Conservation (phyloP, 2,888 invertebrate genomes). For the Parnassius glacialis region DNA sequence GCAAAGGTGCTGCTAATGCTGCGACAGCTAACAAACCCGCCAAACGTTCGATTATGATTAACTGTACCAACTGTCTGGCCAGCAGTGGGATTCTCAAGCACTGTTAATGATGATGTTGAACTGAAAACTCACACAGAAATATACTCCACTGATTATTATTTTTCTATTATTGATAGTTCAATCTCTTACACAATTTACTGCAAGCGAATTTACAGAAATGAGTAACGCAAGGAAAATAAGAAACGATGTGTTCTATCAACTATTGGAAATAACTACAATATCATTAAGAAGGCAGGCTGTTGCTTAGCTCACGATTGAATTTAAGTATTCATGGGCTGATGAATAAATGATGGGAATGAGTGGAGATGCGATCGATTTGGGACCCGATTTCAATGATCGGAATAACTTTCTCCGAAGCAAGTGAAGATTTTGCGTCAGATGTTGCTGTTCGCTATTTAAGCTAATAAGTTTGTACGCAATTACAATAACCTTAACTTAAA, state of each 20-base stretch:
- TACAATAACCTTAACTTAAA: neutral
- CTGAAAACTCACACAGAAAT: no score
- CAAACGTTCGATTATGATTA: no score
- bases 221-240: neutral
- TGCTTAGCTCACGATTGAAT: constrained; percentile 60
- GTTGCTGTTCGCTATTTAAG: constrained; percentile 6
- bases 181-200: no score
- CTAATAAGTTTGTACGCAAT: constrained; percentile 15
- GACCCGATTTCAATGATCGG: constrained; percentile 60
- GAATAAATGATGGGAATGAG: constrained; percentile 67
- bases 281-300: constrained; percentile 56
- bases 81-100: no score
- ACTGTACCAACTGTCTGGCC: no score
- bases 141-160: no score
- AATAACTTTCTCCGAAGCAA: constrained; percentile 47
- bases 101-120: no score
- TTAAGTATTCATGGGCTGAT: constrained; percentile 71
- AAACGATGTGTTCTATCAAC: constrained; percentile 23
- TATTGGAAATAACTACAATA: constrained; percentile 53
- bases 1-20: no score
- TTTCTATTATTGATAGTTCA: no score
- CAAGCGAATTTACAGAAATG: no score
- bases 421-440: constrained; percentile 4
- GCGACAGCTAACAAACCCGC: no score
- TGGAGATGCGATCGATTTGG: constrained; percentile 59